Percentiles rank a stretch among this genome's conserved stretches.
Conservation (phyloP, 2,113 vertebrate genomes). For the Alligator mississippiensis region DNA sequence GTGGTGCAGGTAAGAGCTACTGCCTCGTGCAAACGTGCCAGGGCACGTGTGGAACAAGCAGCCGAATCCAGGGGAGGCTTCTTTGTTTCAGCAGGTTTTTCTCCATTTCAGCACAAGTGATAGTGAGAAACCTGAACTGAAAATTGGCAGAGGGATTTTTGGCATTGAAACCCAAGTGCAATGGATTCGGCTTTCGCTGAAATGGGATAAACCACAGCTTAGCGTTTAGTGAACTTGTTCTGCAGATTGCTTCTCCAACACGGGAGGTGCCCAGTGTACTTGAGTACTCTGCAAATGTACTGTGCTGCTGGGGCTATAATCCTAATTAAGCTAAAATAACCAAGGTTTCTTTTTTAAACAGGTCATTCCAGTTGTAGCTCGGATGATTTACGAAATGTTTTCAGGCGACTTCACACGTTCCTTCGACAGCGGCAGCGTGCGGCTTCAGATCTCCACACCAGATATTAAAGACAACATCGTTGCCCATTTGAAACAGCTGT, state of each 20-base stretch:
- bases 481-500: conserved; percentile 95
- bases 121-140: accelerated
- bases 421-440: conserved; percentile 96
- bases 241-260: not conserved
- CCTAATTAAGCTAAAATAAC: not conserved
- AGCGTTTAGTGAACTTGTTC: not conserved
- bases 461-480: conserved; percentile 99
- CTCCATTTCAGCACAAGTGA: not conserved
- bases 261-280: not conserved
- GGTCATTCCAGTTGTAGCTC: conserved; percentile 96
- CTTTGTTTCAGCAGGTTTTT: not conserved
- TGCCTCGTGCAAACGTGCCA: not conserved
- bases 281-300: not conserved
- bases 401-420: conserved; percentile 93
- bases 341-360: conserved; percentile 49
- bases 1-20: conserved; percentile 90
- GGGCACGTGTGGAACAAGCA: not conserved
- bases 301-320: accelerated
- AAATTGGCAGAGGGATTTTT: not conserved
- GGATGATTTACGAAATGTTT: conserved; percentile 98
- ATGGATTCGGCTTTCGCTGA: accelerated
- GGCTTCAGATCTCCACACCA: conserved; percentile 96
- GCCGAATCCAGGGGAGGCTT: not conserved
- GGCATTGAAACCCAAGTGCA: not conserved
- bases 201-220: accelerated